Evolutionary conservation across 1,140 invertebrate genomes (phyloP).

Genomic region (Paralvinella palmiformis): DNA sequence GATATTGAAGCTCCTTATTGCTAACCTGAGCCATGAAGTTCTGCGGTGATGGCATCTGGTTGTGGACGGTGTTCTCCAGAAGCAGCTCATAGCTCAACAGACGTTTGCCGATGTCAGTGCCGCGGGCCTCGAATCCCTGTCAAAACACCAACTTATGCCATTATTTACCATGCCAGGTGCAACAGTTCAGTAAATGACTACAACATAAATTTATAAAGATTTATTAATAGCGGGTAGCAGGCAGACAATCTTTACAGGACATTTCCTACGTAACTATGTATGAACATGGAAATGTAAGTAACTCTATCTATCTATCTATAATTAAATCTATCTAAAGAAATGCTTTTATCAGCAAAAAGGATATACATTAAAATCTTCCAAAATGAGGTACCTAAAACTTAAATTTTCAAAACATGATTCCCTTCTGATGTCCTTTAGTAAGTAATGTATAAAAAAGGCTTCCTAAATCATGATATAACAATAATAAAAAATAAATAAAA

Average conservation of each 20-base stretch:
- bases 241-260: background rate
- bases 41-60: conserved; percentile 9
- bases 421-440: too few relatives aligned
- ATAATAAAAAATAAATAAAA: too few relatives aligned
- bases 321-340: background rate
- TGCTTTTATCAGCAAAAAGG: too few relatives aligned
- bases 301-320: background rate
- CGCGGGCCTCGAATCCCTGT: conserved; percentile 83
- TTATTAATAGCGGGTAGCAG: too few relatives aligned
- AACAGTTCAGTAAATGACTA: too few relatives aligned
- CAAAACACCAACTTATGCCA: conserved; percentile 20
- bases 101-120: conserved; percentile 69
- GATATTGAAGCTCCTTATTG: background rate
- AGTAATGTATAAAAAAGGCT: too few relatives aligned
- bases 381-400: too few relatives aligned
- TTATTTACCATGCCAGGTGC: background rate
- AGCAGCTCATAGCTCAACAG: conserved; percentile 78
- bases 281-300: background rate
- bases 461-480: too few relatives aligned
- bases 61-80: conserved; percentile 60
- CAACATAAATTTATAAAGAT: too few relatives aligned
- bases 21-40: background rate
- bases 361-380: too few relatives aligned
- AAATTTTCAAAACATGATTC: too few relatives aligned
- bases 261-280: background rate